Evolutionary conservation across 1,140 invertebrate genomes (phyloP), one percentile per base, ranked within the genome.

Genomic region (Scaptomyza montana): DNA sequence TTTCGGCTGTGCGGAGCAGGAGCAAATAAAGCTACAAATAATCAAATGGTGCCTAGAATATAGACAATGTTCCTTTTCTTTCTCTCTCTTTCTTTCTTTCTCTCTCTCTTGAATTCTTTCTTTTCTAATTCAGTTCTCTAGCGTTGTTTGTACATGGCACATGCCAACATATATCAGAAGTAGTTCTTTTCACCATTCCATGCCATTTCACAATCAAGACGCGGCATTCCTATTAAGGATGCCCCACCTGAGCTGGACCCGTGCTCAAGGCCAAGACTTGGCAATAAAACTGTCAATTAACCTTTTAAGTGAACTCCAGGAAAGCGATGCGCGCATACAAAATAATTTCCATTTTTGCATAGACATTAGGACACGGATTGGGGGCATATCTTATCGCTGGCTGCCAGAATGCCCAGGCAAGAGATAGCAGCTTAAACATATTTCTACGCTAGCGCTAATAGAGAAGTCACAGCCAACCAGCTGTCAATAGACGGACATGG

Each of bases 201-300:
- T 51, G 25, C 19, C 25, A 33, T 25, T 12, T 54, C 54, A 56
- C 54, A 65, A 51, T 65, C 69, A 53, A 54, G 30, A 19, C 28
- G 55, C 55, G 33, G 33, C 50, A 67, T 61, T 55, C 62, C 41
- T 36, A 33, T 45, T 30, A 3, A 19, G 50, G 16, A 21, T 49
- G 47, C 46, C 55, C 43, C 55, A 36, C 33, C 33, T 36, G 33
- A 36, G 63, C 21, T 47, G 64, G 64, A 39, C 33, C 33, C 64
- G 63, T 68, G 74, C 74, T 63, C 65, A 59, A 71, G 62, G 59
- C 66, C 54, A 49, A 51, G 56, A 66, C 59, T 46, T 1, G 25
- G 33, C 66, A 70, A 74, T 74, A 81, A 87, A 86, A 74, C 80
- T 87, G 82, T 80, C 82, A 86, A 86, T 86, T 86, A 86, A 87